Conservation (phyloP, 1,140 invertebrate genomes). For the Oscheius sp. region DNA sequence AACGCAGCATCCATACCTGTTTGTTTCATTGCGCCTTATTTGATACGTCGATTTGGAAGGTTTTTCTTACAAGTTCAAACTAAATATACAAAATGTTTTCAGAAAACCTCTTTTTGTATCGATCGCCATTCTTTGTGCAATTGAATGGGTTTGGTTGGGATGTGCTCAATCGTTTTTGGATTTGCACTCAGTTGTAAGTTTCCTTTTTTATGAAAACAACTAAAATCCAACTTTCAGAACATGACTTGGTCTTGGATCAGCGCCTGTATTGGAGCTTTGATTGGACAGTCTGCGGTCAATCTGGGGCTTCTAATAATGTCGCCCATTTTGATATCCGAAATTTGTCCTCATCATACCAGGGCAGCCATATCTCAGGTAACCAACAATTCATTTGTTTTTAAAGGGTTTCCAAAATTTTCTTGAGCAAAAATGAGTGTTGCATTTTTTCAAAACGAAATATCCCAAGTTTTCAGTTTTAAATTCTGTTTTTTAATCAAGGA, state of each 20-base stretch:
- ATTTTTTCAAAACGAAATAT: no score
- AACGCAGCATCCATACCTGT: constrained; percentile 15
- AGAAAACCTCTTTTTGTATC: constrained; percentile 26
- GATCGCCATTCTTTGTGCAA: constrained; percentile 17
- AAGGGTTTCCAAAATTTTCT: no score
- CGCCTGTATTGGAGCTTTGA: constrained; percentile 15
- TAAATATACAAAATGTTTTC: background rate
- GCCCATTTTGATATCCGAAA: constrained; percentile 32
- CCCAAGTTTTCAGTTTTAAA: no score
- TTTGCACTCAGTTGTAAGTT: background rate
- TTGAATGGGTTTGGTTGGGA: constrained; percentile 28
- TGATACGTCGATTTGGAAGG: constrained; percentile 19
- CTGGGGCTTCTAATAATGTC: constrained; percentile 33
- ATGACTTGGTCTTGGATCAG: background rate
- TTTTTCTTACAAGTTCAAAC: background rate
- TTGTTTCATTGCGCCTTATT: constrained; percentile 18
- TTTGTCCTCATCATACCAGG: constrained; percentile 30
- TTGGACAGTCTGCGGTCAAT: constrained; percentile 29
- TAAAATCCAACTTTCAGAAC: background rate
- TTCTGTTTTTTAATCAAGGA: no score
- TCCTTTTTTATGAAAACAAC: background rate
- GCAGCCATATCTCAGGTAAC: constrained; percentile 21
- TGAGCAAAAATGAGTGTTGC: no score
- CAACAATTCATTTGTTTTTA: no score
- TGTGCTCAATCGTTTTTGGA: constrained; percentile 13